Evolutionary conservation across 2,113 vertebrate species (phyloP).

Genomic region (Cyprinodon brontotheroides): DNA sequence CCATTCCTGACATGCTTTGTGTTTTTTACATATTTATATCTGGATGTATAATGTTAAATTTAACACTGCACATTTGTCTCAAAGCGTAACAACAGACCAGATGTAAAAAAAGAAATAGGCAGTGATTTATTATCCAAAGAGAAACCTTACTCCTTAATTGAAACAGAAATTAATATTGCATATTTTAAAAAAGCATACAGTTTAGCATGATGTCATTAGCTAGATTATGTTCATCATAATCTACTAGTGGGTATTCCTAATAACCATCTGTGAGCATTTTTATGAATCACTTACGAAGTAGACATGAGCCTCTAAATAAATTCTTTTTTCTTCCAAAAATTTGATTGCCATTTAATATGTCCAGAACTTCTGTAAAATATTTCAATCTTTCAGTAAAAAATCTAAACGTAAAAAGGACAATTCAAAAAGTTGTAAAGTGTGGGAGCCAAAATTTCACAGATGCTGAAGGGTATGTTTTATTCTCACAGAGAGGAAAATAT

Average conservation of each 20-base stretch:
- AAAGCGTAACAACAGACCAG: not conserved
- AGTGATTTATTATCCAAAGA: not conserved
- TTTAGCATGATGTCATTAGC: not conserved
- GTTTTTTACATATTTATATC: not conserved
- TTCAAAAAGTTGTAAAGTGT: not conserved
- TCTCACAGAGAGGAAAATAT: not conserved
- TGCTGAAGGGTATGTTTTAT: not conserved
- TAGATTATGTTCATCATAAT: not conserved
- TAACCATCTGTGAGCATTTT: not conserved
- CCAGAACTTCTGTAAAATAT: not conserved
- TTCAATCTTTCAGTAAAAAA: not conserved
- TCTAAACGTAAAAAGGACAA: not conserved
- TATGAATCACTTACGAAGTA: not conserved
- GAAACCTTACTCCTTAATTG: not conserved
- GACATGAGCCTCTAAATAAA: not conserved
- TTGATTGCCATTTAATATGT: not conserved
- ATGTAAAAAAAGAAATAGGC: not conserved
- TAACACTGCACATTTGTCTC: not conserved
- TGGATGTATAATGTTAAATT: not conserved
- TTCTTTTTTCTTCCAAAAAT: not conserved
- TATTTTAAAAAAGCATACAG: not conserved
- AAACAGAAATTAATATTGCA: not conserved
- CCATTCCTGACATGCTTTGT: not conserved
- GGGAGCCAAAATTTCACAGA: not conserved
- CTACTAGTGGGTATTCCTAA: not conserved